Conservation (phyloP, 2,888 invertebrate genomes). For the Leuctra nigra region DNA sequence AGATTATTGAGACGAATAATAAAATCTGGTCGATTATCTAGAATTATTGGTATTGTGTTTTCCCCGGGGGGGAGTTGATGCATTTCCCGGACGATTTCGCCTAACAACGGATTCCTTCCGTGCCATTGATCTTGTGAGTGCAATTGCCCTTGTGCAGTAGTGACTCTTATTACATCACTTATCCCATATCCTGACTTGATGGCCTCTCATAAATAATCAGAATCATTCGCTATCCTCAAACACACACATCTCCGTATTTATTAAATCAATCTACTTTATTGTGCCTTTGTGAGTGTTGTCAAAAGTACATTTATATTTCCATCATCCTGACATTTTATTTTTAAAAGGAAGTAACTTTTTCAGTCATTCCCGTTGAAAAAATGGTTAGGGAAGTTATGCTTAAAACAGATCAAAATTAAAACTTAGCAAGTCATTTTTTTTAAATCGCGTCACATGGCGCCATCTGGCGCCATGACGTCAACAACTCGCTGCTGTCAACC, state of each 20-base stretch:
- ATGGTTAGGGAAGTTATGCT: too few species aligned
- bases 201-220: too few species aligned
- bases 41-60: not conserved
- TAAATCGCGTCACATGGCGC: slow-evolving; percentile 8
- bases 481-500: slow-evolving; percentile 1
- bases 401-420: slow-evolving; percentile 16
- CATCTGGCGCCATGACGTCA: not conserved
- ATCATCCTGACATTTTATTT: too few species aligned
- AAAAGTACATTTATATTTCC: too few species aligned
- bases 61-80: not conserved
- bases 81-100: not conserved
- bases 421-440: not conserved
- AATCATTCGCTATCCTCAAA: too few species aligned
- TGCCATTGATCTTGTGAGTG: slow-evolving; percentile 22
- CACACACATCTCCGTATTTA: too few species aligned
- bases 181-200: too few species aligned
- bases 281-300: too few species aligned
- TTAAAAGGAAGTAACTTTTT: too few species aligned
- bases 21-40: slow-evolving; percentile 19
- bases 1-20: too few species aligned
- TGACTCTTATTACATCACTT: not conserved
- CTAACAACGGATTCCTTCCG: slow-evolving; percentile 10
- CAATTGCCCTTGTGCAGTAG: not conserved
- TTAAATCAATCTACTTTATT: too few species aligned
- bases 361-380: too few species aligned